A percentile compares a stretch with the other conserved stretches of the same genome.
Conservation (phyloP, 2,888 invertebrate species). For the Morpho achilles region DNA sequence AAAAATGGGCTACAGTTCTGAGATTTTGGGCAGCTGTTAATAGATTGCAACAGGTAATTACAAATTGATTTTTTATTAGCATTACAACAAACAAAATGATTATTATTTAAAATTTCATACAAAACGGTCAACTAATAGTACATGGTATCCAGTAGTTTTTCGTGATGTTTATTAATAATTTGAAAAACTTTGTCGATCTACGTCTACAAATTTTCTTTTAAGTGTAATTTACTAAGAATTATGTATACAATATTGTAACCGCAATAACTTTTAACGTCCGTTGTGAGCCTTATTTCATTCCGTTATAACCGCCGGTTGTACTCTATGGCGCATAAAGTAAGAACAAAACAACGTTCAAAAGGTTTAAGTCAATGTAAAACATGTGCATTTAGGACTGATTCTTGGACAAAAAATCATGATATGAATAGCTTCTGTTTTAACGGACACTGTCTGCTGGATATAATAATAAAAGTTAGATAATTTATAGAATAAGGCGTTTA, state of each 20-base stretch:
- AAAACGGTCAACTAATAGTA: too few species aligned
- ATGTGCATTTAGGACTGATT: conserved; percentile 27
- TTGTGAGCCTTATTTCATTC: conserved; percentile 13
- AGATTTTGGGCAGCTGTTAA: too few species aligned
- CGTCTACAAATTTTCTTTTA: too few species aligned
- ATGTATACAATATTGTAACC: not conserved
- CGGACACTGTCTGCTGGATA: conserved; percentile 1
- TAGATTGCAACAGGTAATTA: too few species aligned
- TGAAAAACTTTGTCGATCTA: too few species aligned
- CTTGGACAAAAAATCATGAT: not conserved
- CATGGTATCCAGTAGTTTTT: too few species aligned
- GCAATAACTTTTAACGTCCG: not conserved
- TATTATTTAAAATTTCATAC: too few species aligned
- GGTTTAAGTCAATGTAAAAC: conserved; percentile 29
- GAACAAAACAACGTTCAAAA: conserved; percentile 23
- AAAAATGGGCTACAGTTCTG: too few species aligned
- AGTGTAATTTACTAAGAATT: not conserved
- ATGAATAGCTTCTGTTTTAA: conserved; percentile 1
- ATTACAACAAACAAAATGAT: too few species aligned
- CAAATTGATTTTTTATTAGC: too few species aligned
- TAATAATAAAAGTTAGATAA: conserved; percentile 5
- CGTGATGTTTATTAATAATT: too few species aligned
- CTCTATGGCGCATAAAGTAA: conserved; percentile 10
- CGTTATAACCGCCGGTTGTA: conserved; percentile 13
- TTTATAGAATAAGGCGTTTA: too few species aligned